These are phyloP conservation scores for Aleiodes leptofemur DNA, from an alignment of 2,888 invertebrate species.

Conservation along the genomic window DNA sequence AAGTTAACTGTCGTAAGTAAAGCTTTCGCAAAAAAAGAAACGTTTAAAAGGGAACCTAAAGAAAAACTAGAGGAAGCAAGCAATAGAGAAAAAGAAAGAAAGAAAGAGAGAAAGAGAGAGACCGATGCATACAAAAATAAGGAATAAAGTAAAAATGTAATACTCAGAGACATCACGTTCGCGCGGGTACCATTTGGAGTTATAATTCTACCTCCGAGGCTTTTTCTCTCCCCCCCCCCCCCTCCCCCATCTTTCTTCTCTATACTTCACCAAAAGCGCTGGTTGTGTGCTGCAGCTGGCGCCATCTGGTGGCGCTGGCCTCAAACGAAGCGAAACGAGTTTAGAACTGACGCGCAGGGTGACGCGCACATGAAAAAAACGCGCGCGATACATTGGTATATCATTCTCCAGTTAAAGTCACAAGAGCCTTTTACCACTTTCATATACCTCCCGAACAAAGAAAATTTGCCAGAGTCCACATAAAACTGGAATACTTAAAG, in stretches of 20 bases:
- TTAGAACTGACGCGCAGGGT: not conserved
- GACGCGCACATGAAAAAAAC: slow-evolving; percentile 10
- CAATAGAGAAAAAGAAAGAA: not conserved
- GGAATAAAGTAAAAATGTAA: slow-evolving; percentile 10
- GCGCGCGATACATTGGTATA: slow-evolving; percentile 12
- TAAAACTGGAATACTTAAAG: not conserved
- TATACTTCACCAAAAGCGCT: not conserved
- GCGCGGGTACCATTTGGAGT: slow-evolving; percentile 10
- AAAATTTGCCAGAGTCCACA: not conserved
- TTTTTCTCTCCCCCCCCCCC: not conserved
- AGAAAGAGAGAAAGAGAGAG: not conserved
- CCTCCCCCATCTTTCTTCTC: not conserved
- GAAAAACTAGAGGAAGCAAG: no score
- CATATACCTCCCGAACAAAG: not conserved
- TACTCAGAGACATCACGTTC: slow-evolving; percentile 17
- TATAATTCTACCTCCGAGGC: slow-evolving; percentile 21
- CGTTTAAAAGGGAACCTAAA: not conserved
- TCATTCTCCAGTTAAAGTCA: not conserved
- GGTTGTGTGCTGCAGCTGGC: not conserved
- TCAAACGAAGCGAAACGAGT: slow-evolving; percentile 6
- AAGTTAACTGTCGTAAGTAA: not conserved
- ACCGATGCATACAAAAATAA: not conserved
- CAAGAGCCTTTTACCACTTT: not conserved
- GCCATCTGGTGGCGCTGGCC: slow-evolving; percentile 41
- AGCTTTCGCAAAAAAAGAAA: not conserved